Evolutionary conservation across 2,113 vertebrate genomes (phyloP).

Genomic region (Strix uralensis): DNA sequence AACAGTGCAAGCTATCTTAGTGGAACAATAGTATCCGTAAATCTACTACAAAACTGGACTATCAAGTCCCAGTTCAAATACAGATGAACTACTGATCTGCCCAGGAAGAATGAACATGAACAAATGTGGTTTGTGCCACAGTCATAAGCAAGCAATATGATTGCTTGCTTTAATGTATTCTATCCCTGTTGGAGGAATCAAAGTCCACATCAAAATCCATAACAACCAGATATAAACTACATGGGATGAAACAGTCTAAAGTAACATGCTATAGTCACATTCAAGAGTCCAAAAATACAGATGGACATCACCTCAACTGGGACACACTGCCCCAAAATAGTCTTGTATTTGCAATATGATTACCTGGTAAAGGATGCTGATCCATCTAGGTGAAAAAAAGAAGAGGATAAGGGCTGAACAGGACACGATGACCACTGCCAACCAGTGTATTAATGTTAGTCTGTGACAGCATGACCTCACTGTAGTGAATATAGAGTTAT

Average conservation of each 20-base stretch:
- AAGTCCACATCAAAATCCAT: accelerated
- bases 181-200: neutral
- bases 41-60: neutral
- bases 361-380: neutral
- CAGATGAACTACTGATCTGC: neutral
- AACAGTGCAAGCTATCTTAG: neutral
- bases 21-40: neutral
- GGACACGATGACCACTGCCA: neutral
- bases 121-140: neutral
- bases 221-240: neutral
- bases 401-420: neutral
- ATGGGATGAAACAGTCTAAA: neutral
- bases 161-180: neutral
- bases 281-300: neutral
- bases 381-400: neutral
- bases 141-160: neutral
- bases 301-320: neutral
- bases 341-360: neutral
- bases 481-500: neutral
- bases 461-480: neutral
- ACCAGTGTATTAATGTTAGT: neutral
- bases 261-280: neutral
- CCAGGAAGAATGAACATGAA: neutral
- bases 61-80: neutral
- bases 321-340: neutral